Conservation (phyloP, 2,888 invertebrate species). For the Spisula subtruncata region DNA sequence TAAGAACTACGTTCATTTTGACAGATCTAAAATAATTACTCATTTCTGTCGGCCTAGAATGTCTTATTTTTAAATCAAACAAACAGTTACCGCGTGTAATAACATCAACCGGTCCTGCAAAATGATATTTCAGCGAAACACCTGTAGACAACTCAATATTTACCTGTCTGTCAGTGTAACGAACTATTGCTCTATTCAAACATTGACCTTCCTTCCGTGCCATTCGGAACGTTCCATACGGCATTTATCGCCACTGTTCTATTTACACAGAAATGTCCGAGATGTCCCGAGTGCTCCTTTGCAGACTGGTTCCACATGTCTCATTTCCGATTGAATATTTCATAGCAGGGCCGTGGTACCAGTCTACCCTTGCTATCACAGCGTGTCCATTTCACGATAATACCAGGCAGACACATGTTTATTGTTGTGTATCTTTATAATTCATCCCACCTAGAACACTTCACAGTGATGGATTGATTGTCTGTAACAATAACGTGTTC, state of each 20-base stretch:
- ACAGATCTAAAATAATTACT: too few relatives aligned
- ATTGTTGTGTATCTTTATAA: slow-evolving; percentile 21
- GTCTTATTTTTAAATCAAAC: neutral
- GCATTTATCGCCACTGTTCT: too few relatives aligned
- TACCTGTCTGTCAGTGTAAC: neutral
- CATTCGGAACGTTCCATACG: too few relatives aligned
- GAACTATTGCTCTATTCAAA: neutral
- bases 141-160: neutral
- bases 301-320: too few relatives aligned
- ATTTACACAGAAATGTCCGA: too few relatives aligned
- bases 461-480: slow-evolving; percentile 31
- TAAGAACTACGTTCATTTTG: too few relatives aligned
- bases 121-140: neutral
- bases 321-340: too few relatives aligned
- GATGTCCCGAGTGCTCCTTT: too few relatives aligned
- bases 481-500: slow-evolving; percentile 36
- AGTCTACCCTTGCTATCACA: neutral
- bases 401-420: neutral
- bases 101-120: neutral
- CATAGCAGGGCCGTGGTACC: too few relatives aligned
- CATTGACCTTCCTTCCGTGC: neutral
- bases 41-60: too few relatives aligned
- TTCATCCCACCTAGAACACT: neutral
- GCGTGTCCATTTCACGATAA: slow-evolving; percentile 12
- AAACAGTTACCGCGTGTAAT: neutral